Percentiles rank a stretch among this genome's conserved stretches.
Conservation (phyloP, 2,113 vertebrate genomes). For the Vimba vimba region DNA sequence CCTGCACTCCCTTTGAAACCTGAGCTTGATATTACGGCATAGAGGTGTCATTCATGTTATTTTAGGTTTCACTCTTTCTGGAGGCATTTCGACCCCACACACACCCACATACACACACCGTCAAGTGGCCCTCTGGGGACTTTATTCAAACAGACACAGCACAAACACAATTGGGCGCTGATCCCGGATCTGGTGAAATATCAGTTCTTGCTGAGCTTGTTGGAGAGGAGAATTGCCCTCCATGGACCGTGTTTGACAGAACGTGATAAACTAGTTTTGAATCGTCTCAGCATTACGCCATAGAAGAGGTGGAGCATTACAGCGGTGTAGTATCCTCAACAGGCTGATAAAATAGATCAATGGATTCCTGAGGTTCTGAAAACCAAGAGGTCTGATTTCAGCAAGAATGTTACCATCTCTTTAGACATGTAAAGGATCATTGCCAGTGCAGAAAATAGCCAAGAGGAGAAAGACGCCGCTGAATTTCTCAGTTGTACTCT, state of each 20-base stretch:
- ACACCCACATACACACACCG: slow-evolving; percentile 4
- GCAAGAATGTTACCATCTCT: neutral
- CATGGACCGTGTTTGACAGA: slow-evolving; percentile 26
- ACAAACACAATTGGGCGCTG: slow-evolving; percentile 21
- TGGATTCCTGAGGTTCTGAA: slow-evolving; percentile 30
- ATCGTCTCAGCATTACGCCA: slow-evolving; percentile 12
- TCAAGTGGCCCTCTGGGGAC: slow-evolving; percentile 18
- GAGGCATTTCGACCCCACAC: slow-evolving; percentile 16
- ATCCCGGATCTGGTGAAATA: slow-evolving; percentile 30
- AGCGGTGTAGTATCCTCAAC: slow-evolving; percentile 6
- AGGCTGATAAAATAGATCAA: slow-evolving; percentile 30
- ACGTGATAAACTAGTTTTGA: slow-evolving; percentile 38
- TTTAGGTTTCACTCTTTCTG: slow-evolving; percentile 24
- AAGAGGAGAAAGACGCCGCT: neutral
- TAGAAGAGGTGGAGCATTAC: neutral
- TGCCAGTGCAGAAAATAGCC: slow-evolving; percentile 19
- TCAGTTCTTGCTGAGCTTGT: slow-evolving; percentile 18
- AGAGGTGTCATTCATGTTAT: slow-evolving; percentile 37
- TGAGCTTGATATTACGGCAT: slow-evolving; percentile 11
- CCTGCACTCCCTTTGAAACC: slow-evolving; percentile 32
- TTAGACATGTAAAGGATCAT: slow-evolving; percentile 5
- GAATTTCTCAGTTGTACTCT: slow-evolving; percentile 1
- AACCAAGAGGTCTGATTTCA: slow-evolving; percentile 19
- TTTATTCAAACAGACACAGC: slow-evolving; percentile 25
- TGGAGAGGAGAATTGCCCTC: slow-evolving; percentile 25